These are phyloP conservation scores for Rynchops niger DNA, from an alignment of 2,113 vertebrate genomes.

Conservation along the genomic window DNA sequence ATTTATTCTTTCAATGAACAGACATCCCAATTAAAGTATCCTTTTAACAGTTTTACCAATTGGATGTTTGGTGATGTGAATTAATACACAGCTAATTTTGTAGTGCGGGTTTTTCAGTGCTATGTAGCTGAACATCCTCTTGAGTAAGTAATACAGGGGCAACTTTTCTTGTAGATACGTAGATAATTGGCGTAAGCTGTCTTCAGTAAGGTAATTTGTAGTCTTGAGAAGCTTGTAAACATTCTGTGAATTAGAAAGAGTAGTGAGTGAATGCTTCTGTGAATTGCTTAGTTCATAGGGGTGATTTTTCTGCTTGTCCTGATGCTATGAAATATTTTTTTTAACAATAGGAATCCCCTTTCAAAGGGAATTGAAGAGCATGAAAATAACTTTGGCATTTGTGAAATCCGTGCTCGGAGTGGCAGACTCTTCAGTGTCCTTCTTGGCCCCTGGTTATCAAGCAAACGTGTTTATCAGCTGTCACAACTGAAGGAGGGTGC, in stretches of 20 bases:
- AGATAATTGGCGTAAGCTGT: background rate
- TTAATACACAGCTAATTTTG: background rate
- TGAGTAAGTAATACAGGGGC: background rate
- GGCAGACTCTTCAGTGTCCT: background rate
- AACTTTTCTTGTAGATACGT: background rate
- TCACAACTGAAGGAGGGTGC: background rate
- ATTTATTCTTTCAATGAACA: background rate
- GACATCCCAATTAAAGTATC: background rate
- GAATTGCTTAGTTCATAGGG: background rate
- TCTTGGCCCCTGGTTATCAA: background rate
- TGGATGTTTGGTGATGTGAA: background rate
- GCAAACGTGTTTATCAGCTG: background rate
- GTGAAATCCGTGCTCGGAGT: background rate
- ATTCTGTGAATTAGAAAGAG: background rate
- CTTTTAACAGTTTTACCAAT: background rate
- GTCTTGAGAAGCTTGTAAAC: background rate
- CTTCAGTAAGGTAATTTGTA: background rate
- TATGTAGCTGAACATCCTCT: background rate
- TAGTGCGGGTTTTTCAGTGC: background rate
- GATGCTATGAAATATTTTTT: background rate
- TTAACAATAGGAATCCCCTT: background rate
- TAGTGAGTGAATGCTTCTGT: background rate
- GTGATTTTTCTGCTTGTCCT: background rate
- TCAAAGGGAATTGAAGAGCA: background rate
- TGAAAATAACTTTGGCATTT: background rate